Evolutionary conservation across 2,113 vertebrate genomes (phyloP).

Genomic region (Melanerpes aurifrons): DNA sequence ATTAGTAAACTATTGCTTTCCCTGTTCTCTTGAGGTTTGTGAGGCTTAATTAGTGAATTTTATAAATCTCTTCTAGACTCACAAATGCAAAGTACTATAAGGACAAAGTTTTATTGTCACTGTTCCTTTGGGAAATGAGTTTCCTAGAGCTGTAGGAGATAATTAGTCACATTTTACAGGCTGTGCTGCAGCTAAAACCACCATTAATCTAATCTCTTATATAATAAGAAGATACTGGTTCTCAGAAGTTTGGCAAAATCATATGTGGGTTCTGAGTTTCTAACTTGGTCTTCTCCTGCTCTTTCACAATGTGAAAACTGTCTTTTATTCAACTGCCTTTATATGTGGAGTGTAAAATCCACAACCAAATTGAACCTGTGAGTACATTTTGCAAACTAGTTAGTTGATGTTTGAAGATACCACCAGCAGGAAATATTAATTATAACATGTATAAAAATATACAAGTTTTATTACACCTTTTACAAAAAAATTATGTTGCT

Average conservation of each 20-base stretch:
- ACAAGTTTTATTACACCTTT: no score
- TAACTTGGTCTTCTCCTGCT: neutral
- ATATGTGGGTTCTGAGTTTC: neutral
- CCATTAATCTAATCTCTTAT: neutral
- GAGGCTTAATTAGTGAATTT: constrained; percentile 43
- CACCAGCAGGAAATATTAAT: no score
- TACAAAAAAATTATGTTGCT: neutral
- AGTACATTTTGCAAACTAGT: no score
- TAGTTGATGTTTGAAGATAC: no score
- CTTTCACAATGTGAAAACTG: neutral
- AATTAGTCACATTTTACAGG: constrained; percentile 42
- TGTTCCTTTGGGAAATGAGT: constrained; percentile 18
- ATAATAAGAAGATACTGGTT: neutral
- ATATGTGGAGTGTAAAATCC: no score
- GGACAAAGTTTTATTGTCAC: constrained; percentile 39
- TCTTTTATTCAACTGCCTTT: no score
- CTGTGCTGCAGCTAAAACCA: neutral
- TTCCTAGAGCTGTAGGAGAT: constrained; percentile 5
- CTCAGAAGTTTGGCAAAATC: neutral
- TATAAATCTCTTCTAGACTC: constrained; percentile 20
- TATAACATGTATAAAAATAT: no score
- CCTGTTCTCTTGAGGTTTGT: constrained; percentile 37
- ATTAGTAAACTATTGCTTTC: constrained; percentile 33
- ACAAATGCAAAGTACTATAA: neutral
- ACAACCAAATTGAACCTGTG: no score